phyloP scores from a whole-genome alignment of 2,888 invertebrate genomes.

The Sabatieria punctata region DNA sequence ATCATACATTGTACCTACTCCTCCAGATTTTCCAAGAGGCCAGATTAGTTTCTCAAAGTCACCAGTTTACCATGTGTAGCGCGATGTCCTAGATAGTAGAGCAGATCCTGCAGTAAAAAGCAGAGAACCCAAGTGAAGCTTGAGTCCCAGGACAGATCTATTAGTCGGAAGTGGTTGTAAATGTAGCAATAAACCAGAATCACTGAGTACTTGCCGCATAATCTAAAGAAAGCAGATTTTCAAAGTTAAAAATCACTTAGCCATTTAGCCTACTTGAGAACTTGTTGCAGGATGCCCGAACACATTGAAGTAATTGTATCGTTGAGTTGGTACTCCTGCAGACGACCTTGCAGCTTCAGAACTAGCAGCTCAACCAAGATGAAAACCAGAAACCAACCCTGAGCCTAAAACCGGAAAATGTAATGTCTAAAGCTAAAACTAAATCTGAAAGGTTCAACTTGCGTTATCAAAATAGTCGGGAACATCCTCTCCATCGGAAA shows the following conservation, averaged over 20 bases:
- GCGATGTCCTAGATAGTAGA: slow-evolving; percentile 77
- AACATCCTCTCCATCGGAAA: too few species aligned
- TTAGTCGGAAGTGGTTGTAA: slow-evolving; percentile 52
- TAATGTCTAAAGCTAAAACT: too few species aligned
- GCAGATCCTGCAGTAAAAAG: slow-evolving; percentile 61
- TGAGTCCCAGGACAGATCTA: slow-evolving; percentile 58
- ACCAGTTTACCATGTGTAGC: slow-evolving; percentile 69
- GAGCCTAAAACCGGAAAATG: slow-evolving; percentile 9
- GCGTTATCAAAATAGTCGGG: too few species aligned
- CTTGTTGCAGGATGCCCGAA: slow-evolving; percentile 29
- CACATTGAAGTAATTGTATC: slow-evolving; percentile 19
- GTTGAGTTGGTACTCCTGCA: slow-evolving; percentile 12
- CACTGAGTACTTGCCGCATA: neutral
- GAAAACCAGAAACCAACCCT: slow-evolving; percentile 13
- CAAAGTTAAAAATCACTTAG: neutral
- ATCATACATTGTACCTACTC: too few species aligned
- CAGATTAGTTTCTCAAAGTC: too few species aligned
- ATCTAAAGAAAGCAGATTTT: neutral
- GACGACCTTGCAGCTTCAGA: slow-evolving; percentile 6
- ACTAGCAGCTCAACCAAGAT: slow-evolving; percentile 13
- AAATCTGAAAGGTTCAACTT: too few species aligned
- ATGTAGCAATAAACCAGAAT: slow-evolving; percentile 38
- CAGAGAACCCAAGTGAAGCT: slow-evolving; percentile 61
- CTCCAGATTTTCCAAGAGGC: too few species aligned
- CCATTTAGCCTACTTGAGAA: neutral